phyloP scores from a whole-genome alignment of 2,113 vertebrate genomes.

The Platysteira castanea region DNA sequence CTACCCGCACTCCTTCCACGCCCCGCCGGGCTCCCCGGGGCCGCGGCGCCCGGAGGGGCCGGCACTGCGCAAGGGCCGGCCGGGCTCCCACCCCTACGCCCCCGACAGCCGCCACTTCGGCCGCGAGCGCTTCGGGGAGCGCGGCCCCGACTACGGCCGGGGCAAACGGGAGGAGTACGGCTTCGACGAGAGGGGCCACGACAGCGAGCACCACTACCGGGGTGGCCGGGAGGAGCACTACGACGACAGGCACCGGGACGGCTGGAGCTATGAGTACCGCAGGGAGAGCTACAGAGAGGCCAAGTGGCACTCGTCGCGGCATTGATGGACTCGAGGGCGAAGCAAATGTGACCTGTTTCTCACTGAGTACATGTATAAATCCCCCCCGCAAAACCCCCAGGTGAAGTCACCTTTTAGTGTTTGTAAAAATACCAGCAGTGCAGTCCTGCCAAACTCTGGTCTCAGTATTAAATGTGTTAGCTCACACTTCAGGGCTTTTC shows the following conservation, averaged over 20 bases:
- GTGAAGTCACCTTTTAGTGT: not conserved
- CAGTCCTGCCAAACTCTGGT: not conserved
- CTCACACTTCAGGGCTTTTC: constrained; percentile 34
- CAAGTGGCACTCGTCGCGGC: constrained; percentile 72
- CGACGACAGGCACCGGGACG: constrained; percentile 65
- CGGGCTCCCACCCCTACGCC: constrained; percentile 64
- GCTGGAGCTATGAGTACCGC: constrained; percentile 72
- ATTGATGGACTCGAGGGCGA: not conserved
- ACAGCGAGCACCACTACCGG: constrained; percentile 71
- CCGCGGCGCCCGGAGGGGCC: constrained; percentile 68
- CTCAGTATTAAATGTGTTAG: not conserved
- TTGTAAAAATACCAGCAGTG: not conserved
- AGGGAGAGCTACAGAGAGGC: constrained; percentile 72
- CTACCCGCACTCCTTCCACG: constrained; percentile 20
- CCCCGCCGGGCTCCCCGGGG: not conserved
- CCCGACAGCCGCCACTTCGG: constrained; percentile 51
- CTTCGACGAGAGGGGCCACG: constrained; percentile 67
- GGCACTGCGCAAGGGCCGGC: constrained; percentile 59
- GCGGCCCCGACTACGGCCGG: constrained; percentile 43
- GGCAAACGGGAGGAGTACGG: constrained; percentile 57
- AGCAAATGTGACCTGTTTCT: not conserved
- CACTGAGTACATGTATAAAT: not conserved
- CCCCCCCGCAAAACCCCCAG: not conserved
- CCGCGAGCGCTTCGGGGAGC: constrained; percentile 62
- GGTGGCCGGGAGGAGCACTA: constrained; percentile 71